These are phyloP conservation scores for Lithobates pipiens DNA, from an alignment of 2,797 vertebrate genomes.

Conservation along the genomic window DNA sequence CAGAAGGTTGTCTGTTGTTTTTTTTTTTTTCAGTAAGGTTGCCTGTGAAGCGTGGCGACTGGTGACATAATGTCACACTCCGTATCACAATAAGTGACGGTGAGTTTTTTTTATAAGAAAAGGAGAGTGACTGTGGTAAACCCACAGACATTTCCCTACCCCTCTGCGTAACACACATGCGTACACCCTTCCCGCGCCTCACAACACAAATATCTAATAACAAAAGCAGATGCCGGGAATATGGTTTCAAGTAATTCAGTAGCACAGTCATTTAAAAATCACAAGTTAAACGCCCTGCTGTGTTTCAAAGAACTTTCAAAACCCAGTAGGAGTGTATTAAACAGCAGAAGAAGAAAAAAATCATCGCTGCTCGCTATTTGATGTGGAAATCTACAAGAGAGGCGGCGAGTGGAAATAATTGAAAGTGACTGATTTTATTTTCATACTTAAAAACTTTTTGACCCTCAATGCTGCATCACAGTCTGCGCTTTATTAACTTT, in stretches of 20 bases:
- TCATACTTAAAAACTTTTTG: constrained; percentile 45
- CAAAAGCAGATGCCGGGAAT: constrained; percentile 43
- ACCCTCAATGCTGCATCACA: constrained; percentile 36
- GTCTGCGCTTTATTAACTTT: constrained; percentile 41
- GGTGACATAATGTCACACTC: too few species aligned
- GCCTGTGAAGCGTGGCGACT: too few species aligned
- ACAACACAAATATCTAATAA: constrained; percentile 37
- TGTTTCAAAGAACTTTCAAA: constrained; percentile 56
- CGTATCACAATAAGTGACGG: too few species aligned
- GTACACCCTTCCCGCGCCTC: not conserved
- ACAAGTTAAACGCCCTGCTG: constrained; percentile 49
- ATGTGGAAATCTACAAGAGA: constrained; percentile 51
- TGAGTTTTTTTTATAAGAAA: too few species aligned
- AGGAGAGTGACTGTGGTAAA: too few species aligned
- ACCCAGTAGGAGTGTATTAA: constrained; percentile 54
- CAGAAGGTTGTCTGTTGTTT: too few species aligned
- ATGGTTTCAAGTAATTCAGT: constrained; percentile 44
- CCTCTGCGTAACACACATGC: not conserved
- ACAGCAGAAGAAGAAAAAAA: constrained; percentile 34
- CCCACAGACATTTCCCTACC: too few species aligned
- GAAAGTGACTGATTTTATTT: constrained; percentile 52
- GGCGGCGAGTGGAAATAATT: constrained; percentile 34
- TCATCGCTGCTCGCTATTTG: constrained; percentile 41
- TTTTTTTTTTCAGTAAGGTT: too few species aligned
- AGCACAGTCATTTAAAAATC: constrained; percentile 51